phyloP scores from a whole-genome alignment of 2,113 vertebrate species.

The Alethe diademata region DNA sequence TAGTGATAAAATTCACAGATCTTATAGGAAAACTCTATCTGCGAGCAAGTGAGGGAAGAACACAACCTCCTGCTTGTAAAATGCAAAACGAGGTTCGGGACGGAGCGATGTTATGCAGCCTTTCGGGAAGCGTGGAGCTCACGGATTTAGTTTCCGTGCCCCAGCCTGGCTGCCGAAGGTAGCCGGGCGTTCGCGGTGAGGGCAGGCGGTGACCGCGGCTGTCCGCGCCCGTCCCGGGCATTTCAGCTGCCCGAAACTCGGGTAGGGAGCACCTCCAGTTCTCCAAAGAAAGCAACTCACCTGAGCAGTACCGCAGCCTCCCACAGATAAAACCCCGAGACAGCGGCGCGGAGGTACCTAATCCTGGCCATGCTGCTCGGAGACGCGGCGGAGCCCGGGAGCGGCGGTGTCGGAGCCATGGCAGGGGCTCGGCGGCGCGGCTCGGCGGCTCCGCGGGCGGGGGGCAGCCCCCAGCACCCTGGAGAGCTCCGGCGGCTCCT shows the following conservation, averaged over 20 bases:
- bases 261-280: too few species aligned
- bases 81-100: not conserved
- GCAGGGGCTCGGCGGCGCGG: not conserved
- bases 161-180: not conserved
- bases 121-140: not conserved
- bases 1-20: not conserved
- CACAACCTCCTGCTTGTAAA: not conserved
- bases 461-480: slow-evolving; percentile 39
- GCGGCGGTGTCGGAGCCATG: slow-evolving; percentile 8
- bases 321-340: slow-evolving; percentile 82
- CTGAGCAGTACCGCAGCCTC: slow-evolving; percentile 80
- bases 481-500: slow-evolving; percentile 59
- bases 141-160: not conserved
- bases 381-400: not conserved
- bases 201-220: not conserved
- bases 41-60: not conserved
- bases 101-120: not conserved
- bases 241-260: not conserved
- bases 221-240: rapidly evolving
- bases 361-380: slow-evolving; percentile 65
- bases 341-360: slow-evolving; percentile 68
- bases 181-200: not conserved
- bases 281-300: slow-evolving; percentile 43
- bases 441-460: not conserved
- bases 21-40: not conserved